Evolutionary conservation across 2,888 invertebrate species (phyloP).

Genomic region (Caenorhabditis sinica): DNA sequence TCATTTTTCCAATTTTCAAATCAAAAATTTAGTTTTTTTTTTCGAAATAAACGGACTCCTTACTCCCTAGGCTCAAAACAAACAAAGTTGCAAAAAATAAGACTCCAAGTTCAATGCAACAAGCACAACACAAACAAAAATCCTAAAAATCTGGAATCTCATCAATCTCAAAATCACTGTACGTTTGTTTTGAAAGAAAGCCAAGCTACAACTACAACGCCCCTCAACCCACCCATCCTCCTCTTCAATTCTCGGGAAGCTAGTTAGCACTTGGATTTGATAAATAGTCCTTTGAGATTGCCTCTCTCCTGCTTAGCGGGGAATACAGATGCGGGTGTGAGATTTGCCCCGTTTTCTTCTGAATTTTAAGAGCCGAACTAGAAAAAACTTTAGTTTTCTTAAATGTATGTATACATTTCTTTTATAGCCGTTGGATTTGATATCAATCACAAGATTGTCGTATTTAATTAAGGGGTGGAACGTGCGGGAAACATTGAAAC

Average conservation of each 20-base stretch:
- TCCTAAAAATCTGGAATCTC: neutral
- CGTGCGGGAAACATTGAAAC: too few relatives aligned
- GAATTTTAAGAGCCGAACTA: slow-evolving; percentile 22
- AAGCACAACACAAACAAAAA: neutral
- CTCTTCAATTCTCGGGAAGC: neutral
- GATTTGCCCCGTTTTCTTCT: neutral
- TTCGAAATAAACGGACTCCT: too few relatives aligned
- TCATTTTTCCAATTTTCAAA: too few relatives aligned
- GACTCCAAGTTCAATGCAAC: too few relatives aligned
- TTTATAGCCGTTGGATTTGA: neutral
- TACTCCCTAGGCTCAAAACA: neutral
- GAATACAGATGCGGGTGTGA: too few relatives aligned
- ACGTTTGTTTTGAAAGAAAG: slow-evolving; percentile 14
- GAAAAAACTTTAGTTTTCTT: neutral
- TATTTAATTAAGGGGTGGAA: slow-evolving; percentile 12
- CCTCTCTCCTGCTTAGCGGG: neutral
- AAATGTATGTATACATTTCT: slow-evolving; percentile 1
- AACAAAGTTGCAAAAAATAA: neutral
- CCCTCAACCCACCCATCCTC: slow-evolving; percentile 4
- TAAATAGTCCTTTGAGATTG: slow-evolving; percentile 56
- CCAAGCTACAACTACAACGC: neutral
- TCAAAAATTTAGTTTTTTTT: too few relatives aligned
- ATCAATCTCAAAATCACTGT: slow-evolving; percentile 21
- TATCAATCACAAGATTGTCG: neutral
- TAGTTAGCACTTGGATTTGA: slow-evolving; percentile 55